phyloP scores from a whole-genome alignment of 2,888 invertebrate species.

The Pherbina coryleti region DNA sequence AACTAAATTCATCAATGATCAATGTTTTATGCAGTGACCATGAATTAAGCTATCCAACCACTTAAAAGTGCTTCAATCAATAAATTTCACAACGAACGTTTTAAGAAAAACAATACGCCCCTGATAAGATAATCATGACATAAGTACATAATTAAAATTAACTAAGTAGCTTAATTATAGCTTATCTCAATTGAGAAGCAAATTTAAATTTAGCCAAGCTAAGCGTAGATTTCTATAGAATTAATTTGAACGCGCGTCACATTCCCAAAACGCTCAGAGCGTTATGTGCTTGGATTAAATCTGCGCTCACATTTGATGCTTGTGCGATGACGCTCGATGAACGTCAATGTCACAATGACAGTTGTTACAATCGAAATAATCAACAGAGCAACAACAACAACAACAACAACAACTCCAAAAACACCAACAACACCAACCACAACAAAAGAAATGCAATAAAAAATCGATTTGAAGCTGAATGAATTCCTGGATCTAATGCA shows the following conservation, averaged over 20 bases:
- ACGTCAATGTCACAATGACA: slow-evolving; percentile 1
- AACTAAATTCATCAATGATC: no score
- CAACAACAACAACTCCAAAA: slow-evolving; percentile 5
- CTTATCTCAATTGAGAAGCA: not conserved
- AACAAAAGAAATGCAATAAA: slow-evolving; percentile 11
- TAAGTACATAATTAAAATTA: no score
- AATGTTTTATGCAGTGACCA: no score
- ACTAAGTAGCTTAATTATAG: no score
- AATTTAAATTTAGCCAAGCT: not conserved
- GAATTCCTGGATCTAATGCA: not conserved
- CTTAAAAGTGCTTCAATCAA: no score
- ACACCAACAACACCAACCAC: not conserved
- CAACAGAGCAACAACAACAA: slow-evolving; percentile 12
- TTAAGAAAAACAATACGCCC: no score
- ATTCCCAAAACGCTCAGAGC: not conserved
- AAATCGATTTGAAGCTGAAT: not conserved
- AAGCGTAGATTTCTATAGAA: not conserved
- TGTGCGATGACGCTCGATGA: not conserved
- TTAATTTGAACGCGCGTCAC: not conserved
- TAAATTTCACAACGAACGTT: no score
- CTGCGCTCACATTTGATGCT: not conserved
- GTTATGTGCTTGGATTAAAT: not conserved
- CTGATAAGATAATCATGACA: no score
- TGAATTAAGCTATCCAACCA: no score
- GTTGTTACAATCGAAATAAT: not conserved